phyloP scores from a whole-genome alignment of 2,888 invertebrate species.

The Lasius fuliginosus region DNA sequence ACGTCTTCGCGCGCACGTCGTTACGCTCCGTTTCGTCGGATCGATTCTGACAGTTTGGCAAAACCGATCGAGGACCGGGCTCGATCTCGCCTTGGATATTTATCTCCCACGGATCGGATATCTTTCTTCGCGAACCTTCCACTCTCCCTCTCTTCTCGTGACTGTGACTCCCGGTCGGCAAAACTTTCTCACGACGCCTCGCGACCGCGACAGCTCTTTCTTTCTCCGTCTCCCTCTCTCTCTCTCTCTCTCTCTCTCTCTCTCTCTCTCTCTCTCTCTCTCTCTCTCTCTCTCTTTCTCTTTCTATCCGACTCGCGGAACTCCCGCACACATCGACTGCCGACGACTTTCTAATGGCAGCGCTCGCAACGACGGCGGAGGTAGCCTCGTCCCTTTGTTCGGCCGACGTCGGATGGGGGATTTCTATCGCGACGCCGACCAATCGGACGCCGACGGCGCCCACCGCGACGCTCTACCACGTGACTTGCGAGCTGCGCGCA shows the following conservation, averaged over 20 bases:
- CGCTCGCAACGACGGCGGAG: slow-evolving; percentile 74
- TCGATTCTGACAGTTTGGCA: background rate
- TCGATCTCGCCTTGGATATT: background rate
- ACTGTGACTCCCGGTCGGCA: background rate
- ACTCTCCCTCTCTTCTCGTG: background rate
- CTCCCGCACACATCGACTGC: slow-evolving; percentile 75
- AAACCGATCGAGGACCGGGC: background rate
- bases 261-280: background rate
- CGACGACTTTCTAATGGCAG: slow-evolving; percentile 83
- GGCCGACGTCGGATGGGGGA: slow-evolving; percentile 67
- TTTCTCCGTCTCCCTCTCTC: background rate
- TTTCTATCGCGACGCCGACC: slow-evolving; percentile 51
- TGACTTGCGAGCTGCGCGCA: slow-evolving; percentile 66
- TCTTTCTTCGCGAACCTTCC: background rate
- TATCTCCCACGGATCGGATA: background rate
- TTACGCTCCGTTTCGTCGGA: background rate
- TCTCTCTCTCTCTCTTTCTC: slow-evolving; percentile 9
- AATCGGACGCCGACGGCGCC: slow-evolving; percentile 65
- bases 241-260: slow-evolving; percentile 17
- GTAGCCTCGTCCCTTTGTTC: slow-evolving; percentile 83
- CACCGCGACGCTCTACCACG: slow-evolving; percentile 52
- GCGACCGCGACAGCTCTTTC: slow-evolving; percentile 49
- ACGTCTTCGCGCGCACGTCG: background rate
- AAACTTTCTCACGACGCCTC: slow-evolving; percentile 66
- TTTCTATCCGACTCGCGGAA: slow-evolving; percentile 56